Percentiles rank a stretch among this genome's conserved stretches.
phyloP scores from a whole-genome alignment of 2,797 vertebrate species.

The Phalanger gymnotis region DNA sequence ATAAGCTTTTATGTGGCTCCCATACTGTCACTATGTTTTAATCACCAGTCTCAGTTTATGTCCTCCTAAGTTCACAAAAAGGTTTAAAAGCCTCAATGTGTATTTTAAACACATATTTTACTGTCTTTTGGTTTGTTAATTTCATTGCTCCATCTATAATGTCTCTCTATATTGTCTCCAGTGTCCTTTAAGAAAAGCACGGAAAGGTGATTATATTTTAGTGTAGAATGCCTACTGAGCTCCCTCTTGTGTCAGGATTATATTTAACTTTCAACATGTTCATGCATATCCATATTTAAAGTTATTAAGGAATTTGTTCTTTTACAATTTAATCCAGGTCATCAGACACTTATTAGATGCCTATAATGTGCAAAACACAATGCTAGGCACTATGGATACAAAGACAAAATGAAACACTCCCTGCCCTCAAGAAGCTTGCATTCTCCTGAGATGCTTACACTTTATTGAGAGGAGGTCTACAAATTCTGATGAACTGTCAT shows the following conservation, averaged over 20 bases:
- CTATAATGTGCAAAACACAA: not conserved
- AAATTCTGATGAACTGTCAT: not conserved
- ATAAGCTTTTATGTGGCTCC: not conserved
- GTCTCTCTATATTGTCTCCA: not conserved
- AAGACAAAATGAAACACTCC: not conserved
- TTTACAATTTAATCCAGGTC: not conserved
- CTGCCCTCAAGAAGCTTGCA: not conserved
- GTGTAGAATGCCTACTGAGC: not conserved
- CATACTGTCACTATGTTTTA: not conserved
- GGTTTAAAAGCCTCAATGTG: not conserved
- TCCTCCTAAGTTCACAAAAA: slow-evolving; percentile 11
- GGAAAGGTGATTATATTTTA: slow-evolving; percentile 15
- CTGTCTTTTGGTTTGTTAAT: not conserved
- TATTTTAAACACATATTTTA: slow-evolving; percentile 18
- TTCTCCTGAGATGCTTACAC: not conserved
- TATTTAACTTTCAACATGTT: slow-evolving; percentile 20
- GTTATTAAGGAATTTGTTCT: slow-evolving; percentile 15
- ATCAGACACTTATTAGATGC: not conserved
- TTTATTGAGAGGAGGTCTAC: not conserved
- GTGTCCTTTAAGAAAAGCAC: slow-evolving; percentile 1
- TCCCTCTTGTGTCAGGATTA: slow-evolving; percentile 50
- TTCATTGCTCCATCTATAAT: not conserved
- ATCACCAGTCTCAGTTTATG: not conserved
- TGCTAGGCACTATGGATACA: not conserved
- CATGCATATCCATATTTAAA: slow-evolving; percentile 4